A percentile compares a stretch with the other conserved stretches of the same genome.
Evolutionary conservation across 30 jellyfish, hydroid and myxozoan genomes (phyloP).

Genomic region (Aurelia aurita complex sp. Pacific): DNA sequence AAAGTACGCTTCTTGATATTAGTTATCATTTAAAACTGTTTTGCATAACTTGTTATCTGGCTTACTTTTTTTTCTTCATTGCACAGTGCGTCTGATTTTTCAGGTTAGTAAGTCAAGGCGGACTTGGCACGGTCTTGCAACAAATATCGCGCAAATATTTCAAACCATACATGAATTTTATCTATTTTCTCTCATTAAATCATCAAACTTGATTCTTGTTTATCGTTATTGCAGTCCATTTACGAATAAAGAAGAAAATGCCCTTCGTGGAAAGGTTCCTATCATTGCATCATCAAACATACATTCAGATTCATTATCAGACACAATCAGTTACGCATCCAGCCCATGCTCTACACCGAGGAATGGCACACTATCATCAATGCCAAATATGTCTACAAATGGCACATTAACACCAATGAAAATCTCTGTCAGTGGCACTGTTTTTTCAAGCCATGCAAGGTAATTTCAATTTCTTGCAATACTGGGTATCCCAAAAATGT

Average conservation of each 20-base stretch:
- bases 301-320: slow-evolving; percentile 47
- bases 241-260: slow-evolving; percentile 34
- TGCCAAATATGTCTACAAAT: slow-evolving; percentile 47
- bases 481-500: no score
- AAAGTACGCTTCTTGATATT: no score
- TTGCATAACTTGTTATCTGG: no score
- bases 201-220: no score
- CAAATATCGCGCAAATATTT: no score
- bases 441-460: slow-evolving; percentile 51
- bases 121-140: no score
- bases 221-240: slow-evolving; percentile 32
- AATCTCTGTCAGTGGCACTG: slow-evolving; percentile 51
- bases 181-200: no score
- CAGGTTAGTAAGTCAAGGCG: no score
- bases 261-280: slow-evolving; percentile 34
- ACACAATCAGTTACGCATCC: slow-evolving; percentile 11
- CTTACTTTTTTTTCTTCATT: no score
- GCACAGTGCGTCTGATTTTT: no score
- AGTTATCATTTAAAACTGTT: no score
- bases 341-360: slow-evolving; percentile 64
- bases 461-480: not conserved
- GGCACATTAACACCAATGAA: slow-evolving; percentile 61
- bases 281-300: slow-evolving; percentile 3
- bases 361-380: slow-evolving; percentile 65
- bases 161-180: no score